phyloP scores from a whole-genome alignment of 2,888 invertebrate genomes.

The Scrobipalpa costella region DNA sequence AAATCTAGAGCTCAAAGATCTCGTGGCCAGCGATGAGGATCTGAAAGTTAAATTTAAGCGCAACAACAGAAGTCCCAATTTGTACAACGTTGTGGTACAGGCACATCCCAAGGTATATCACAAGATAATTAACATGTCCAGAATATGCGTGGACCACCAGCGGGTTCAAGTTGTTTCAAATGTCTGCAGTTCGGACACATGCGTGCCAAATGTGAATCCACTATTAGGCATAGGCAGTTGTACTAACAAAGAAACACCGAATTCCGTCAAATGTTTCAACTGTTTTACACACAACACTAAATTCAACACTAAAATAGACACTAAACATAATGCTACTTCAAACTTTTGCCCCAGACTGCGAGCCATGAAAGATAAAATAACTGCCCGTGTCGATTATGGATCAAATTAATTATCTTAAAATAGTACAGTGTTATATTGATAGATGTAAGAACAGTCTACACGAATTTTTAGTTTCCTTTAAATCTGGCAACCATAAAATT shows the following conservation, averaged over 20 bases:
- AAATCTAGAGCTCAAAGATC: neutral
- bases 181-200: conserved; percentile 29
- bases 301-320: neutral
- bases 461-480: conserved; percentile 1
- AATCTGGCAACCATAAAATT: neutral
- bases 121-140: neutral
- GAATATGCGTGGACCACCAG: conserved; percentile 27
- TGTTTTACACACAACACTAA: neutral
- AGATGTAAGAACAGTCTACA: conserved; percentile 11
- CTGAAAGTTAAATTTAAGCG: conserved; percentile 1
- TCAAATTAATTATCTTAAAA: neutral
- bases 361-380: conserved; percentile 16
- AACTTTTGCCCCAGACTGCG: conserved; percentile 8
- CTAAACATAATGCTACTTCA: conserved; percentile 2
- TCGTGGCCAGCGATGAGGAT: neutral
- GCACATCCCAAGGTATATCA: neutral
- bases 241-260: neutral
- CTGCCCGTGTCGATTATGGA: conserved; percentile 19
- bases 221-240: neutral
- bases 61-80: conserved; percentile 1
- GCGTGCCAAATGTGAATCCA: neutral
- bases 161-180: conserved; percentile 24
- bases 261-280: conserved; percentile 8
- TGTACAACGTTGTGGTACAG: conserved; percentile 19
- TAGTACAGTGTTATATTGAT: conserved; percentile 19